Percentiles rank a stretch among this genome's conserved stretches.
These are phyloP conservation scores for Remorina albescens DNA, from an alignment of 2,797 vertebrate species.

Conservation along the genomic window DNA sequence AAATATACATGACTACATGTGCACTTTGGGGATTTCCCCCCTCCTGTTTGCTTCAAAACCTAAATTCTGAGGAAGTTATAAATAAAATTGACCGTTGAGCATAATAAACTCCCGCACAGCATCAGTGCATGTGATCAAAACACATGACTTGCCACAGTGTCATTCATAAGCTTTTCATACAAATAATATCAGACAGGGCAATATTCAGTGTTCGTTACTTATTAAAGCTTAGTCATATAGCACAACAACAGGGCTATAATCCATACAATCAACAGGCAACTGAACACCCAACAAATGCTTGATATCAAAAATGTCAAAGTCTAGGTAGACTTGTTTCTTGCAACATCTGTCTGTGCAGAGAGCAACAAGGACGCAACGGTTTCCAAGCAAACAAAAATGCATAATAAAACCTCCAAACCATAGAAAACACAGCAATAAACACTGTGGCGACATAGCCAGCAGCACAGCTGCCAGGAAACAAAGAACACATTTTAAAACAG, in stretches of 20 bases:
- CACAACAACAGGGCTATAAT: not conserved
- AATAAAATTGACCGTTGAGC: not conserved
- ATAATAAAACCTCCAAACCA: not conserved
- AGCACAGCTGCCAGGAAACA: not conserved
- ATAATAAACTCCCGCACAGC: not conserved
- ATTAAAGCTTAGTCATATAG: not conserved
- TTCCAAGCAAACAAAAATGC: not conserved
- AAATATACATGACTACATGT: not conserved
- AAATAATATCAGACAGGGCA: not conserved
- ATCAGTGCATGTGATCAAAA: not conserved
- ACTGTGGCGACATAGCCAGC: not conserved
- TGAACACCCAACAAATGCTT: not conserved
- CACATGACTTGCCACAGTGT: not conserved
- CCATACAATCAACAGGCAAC: constrained; percentile 1
- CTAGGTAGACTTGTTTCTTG: not conserved
- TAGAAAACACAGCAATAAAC: not conserved
- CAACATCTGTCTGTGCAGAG: not conserved
- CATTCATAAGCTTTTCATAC: not conserved
- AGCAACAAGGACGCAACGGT: not conserved
- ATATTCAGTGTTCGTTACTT: not conserved
- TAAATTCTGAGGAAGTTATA: not conserved
- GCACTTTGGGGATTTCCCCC: not conserved
- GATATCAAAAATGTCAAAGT: constrained; percentile 11
- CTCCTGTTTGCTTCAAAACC: not conserved
- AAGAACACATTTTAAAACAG: no score